These are phyloP conservation scores for Tragulus kanchil DNA, from an alignment of 2,113 vertebrate species.

Conservation along the genomic window DNA sequence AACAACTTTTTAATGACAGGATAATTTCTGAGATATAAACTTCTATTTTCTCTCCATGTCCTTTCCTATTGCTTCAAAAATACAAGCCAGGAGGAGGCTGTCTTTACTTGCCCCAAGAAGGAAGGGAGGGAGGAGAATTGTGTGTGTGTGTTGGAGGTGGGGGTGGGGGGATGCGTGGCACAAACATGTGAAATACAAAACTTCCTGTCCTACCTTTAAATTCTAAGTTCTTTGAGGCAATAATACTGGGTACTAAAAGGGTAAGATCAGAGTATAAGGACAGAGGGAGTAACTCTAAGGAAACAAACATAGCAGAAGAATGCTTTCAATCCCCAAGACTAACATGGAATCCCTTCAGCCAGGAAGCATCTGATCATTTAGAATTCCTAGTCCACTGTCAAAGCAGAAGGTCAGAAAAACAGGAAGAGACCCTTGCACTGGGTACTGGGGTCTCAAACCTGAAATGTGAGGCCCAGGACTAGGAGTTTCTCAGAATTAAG, in stretches of 20 bases:
- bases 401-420: not conserved
- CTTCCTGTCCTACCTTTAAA: not conserved
- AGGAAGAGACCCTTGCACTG: not conserved
- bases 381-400: not conserved
- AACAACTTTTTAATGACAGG: not conserved
- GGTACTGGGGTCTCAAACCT: not conserved
- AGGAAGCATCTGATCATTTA: not conserved
- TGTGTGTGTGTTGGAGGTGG: no score
- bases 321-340: not conserved
- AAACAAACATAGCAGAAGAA: not conserved
- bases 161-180: no score
- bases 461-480: not conserved
- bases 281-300: not conserved
- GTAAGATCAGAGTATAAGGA: not conserved
- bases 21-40: not conserved
- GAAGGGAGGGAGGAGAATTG: not conserved
- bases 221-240: not conserved
- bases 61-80: not conserved
- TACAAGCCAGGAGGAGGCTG: not conserved
- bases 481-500: slow-evolving; percentile 24
- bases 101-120: not conserved
- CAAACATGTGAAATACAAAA: not conserved
- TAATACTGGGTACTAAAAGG: not conserved
- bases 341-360: not conserved
- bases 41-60: not conserved